Evolutionary conservation across 2,113 vertebrate genomes (phyloP).

Genomic region (Clarias macrocephalus): DNA sequence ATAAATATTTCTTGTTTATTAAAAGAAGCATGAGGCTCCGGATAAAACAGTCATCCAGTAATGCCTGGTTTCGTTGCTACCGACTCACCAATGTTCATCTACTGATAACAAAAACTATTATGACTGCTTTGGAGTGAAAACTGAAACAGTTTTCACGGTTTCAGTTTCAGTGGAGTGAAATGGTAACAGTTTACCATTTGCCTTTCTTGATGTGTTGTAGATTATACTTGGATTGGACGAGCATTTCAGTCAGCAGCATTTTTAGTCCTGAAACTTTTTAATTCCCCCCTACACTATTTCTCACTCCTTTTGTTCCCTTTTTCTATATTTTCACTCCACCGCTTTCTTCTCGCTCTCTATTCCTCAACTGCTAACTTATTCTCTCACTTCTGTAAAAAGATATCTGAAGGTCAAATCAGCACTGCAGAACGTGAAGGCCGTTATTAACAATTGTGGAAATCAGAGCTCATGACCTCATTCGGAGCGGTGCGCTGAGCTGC

Average conservation of each 20-base stretch:
- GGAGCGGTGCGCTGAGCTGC: neutral
- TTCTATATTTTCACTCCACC: neutral
- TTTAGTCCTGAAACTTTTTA: neutral
- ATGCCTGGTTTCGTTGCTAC: neutral
- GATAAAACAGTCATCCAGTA: too few relatives aligned
- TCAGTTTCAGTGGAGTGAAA: too few relatives aligned
- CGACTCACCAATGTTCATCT: neutral
- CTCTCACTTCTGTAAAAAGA: neutral
- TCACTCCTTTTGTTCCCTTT: too few relatives aligned
- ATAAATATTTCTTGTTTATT: too few relatives aligned
- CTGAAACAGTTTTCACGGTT: too few relatives aligned
- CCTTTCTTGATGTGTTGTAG: neutral
- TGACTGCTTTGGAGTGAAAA: neutral
- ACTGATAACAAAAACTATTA: neutral
- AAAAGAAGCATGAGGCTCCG: too few relatives aligned
- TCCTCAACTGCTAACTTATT: neutral
- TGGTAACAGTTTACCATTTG: neutral
- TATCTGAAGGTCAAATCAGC: neutral
- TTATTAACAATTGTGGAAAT: constrained; percentile 21
- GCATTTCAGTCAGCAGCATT: neutral
- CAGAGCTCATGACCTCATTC: neutral
- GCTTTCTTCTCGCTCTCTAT: neutral
- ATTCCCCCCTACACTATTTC: neutral
- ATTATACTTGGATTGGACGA: neutral
- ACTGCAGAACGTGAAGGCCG: neutral